Base-by-base conservation (phyloP, 2,797 vertebrate species). In the Centropyge bicolor region DNA sequence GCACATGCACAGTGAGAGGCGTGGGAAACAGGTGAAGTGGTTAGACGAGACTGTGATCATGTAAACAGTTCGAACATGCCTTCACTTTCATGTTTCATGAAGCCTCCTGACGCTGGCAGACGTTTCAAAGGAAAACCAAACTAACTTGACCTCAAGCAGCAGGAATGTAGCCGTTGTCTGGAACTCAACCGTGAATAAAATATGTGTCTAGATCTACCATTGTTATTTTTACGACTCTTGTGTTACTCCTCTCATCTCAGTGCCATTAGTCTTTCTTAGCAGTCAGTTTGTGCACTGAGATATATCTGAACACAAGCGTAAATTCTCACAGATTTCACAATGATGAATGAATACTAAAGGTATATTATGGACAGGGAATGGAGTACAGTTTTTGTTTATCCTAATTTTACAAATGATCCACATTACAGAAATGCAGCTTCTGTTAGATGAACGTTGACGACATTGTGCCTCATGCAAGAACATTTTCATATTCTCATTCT, bases 21-120 rank as follows among this genome's bases (percentile, higher is more conserved):
- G 85, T 92, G 88, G 87, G 86, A 92, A 91, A 74, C 71, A n/a
- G 82, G 83, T 74, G 85, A 79, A 64, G 82, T 38, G 7, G 57
- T 84, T 68, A 41, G 76, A 78, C 13, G 1, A 69, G 41, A 43
- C 54, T 63, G 73, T 11, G 19, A 70, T 67, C 12, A 36, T 49
- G 45, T 57, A 38, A 82, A 64, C 46, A 17, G n/a, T 66, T 40
- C 12, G 41, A 78, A 80, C 71, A 31, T 77, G 67, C 13, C 40
- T 69, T 81, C 2, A 19, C 65, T 74, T 68, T 71, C 22, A 41
- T 63, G 66, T 71, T 52, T 76, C 9, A 38, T 55, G 36, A 76
- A 41, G 55, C 59, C n/a, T 74, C 22, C 78, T 43, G n/a, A 27
- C 48, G 67, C 12, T 57, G 66, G 27, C 10, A 51, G 24, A 66